Percentiles rank a stretch among this genome's conserved stretches.
phyloP scores from a whole-genome alignment of 2,113 vertebrate species.

The Gymnorhina tibicen region DNA sequence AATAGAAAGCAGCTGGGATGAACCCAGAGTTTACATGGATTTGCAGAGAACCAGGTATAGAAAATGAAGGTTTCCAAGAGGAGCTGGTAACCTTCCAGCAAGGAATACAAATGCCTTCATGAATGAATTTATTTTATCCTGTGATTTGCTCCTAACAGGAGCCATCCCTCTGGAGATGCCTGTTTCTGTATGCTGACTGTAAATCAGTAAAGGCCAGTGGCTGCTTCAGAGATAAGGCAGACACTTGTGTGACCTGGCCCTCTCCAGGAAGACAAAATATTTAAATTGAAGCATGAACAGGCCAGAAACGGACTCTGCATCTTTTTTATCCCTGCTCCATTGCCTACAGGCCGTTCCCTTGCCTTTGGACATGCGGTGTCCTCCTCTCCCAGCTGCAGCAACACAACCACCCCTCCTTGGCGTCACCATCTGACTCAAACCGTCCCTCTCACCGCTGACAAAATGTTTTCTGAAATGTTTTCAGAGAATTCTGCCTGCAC shows the following conservation, averaged over 20 bases:
- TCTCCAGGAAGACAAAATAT: background rate
- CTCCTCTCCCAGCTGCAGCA: background rate
- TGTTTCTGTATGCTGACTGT: background rate
- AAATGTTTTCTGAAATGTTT: background rate
- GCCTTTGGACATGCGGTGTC: background rate
- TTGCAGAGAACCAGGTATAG: background rate
- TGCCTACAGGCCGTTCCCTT: background rate
- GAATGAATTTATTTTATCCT: background rate
- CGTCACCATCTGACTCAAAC: background rate
- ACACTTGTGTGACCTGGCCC: background rate
- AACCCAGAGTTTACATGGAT: background rate
- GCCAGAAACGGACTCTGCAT: background rate
- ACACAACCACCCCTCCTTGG: too few species aligned
- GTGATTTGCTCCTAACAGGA: background rate
- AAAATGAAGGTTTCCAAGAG: background rate
- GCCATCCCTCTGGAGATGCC: background rate
- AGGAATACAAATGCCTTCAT: background rate
- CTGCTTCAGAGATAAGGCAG: background rate
- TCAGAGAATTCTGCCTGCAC: background rate
- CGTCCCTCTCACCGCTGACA: background rate
- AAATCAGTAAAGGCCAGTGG: background rate
- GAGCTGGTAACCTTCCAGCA: background rate
- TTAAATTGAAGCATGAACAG: background rate
- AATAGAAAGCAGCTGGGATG: background rate
- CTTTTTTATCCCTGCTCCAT: background rate